Conservation (phyloP, 2,113 vertebrate genomes). For the Tor tambroides region DNA sequence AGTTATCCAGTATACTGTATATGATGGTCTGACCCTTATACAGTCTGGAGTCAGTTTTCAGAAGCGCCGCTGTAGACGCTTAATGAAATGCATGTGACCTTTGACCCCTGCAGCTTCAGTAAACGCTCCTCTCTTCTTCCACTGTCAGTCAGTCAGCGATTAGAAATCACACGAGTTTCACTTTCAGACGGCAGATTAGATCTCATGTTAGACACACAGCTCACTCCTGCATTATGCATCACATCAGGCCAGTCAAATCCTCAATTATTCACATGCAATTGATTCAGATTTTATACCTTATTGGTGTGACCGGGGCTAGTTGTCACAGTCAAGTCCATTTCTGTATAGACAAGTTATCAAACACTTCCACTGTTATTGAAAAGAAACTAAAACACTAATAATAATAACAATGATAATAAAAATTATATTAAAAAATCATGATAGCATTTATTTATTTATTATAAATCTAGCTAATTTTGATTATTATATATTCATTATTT, state of each 20-base stretch:
- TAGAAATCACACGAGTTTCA: slow-evolving; percentile 24
- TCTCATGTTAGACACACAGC: slow-evolving; percentile 18
- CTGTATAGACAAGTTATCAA: no score
- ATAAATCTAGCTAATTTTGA: no score
- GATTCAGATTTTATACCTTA: background rate
- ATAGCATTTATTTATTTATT: no score
- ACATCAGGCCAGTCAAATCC: background rate
- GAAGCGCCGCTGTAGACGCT: background rate
- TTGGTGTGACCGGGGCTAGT: background rate
- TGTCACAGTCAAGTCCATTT: background rate
- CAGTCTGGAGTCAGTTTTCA: background rate
- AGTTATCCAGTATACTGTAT: no score
- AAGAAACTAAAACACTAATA: no score
- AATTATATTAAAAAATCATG: no score
- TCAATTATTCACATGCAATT: background rate
- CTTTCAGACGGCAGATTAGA: slow-evolving; percentile 9
- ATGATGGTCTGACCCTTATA: no score
- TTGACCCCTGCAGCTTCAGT: slow-evolving; percentile 15
- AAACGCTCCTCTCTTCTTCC: slow-evolving; percentile 7
- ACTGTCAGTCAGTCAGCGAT: slow-evolving; percentile 11
- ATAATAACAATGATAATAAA: no score
- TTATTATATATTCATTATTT: no score
- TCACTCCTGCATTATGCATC: background rate
- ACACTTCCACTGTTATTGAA: no score
- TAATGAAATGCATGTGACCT: slow-evolving; percentile 15